phyloP scores from a whole-genome alignment of 2,797 vertebrate genomes.

The Aeoliscus strigatus region DNA sequence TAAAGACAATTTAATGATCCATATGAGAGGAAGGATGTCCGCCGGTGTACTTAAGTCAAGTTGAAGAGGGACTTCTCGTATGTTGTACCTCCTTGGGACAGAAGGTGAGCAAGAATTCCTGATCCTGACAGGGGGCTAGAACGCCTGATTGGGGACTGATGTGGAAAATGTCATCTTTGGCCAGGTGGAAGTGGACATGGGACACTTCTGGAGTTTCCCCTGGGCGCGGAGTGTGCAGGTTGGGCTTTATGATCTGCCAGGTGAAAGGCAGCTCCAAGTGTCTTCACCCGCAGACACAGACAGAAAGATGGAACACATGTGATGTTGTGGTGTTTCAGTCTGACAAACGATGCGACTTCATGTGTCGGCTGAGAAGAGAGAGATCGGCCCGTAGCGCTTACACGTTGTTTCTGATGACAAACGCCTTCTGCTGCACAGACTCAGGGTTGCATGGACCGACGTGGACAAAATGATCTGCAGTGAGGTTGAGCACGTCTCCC shows the following conservation, averaged over 20 bases:
- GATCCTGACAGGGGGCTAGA: conserved; percentile 74
- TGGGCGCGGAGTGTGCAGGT: conserved; percentile 67
- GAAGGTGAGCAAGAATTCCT: conserved; percentile 81
- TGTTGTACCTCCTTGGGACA: conserved; percentile 79
- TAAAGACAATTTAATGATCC: conserved; percentile 7
- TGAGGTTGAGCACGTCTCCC: conserved; percentile 75
- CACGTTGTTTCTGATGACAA: conserved; percentile 83
- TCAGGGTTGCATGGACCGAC: conserved; percentile 81
- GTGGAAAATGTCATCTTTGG: conserved; percentile 76
- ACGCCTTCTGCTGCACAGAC: conserved; percentile 61
- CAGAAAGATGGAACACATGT: conserved; percentile 1
- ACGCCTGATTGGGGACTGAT: conserved; percentile 75
- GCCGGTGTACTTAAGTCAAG: not conserved
- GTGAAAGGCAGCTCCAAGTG: conserved; percentile 84
- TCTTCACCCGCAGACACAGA: conserved; percentile 58
- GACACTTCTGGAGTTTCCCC: conserved; percentile 53
- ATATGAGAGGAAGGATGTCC: not conserved
- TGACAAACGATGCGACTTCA: not conserved
- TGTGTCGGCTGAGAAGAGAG: not conserved
- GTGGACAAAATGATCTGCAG: conserved; percentile 77
- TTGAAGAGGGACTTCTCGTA: not conserved
- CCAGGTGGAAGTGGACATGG: conserved; percentile 59
- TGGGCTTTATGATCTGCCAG: conserved; percentile 87
- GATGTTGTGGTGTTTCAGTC: no score
- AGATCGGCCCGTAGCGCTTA: no score